Evolutionary conservation across 2,113 vertebrate genomes (phyloP), one percentile per base, ranked within the genome.

Genomic region (Addax nasomaculatus): DNA sequence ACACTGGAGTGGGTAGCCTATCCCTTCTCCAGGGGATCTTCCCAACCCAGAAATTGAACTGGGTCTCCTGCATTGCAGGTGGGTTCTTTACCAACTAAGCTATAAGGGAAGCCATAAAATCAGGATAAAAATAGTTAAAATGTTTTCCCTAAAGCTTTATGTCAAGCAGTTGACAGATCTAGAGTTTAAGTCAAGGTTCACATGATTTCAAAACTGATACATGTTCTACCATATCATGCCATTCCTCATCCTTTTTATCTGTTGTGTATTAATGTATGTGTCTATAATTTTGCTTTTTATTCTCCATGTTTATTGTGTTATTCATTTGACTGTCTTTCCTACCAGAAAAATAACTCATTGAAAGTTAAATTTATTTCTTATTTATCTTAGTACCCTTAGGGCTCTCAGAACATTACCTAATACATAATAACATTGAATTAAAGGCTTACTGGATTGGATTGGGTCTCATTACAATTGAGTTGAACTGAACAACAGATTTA

Each of bases 331-430:
- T 93, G 6, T 93, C 49, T 95, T 96, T 97, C 70, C 70, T 85
- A 93, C 43, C 17, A 94, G 85, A 90, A 98, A 85, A 86, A 93
- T 87, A 96, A 47, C 58, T 95, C 39, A 49, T 88, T 90, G 49
- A 85, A 92, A 84, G 78, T 64, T 96, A 85, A 90, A 90, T 76
- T 62, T 92, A 49, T 85, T 93, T 94, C 67, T 90, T 92, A 67
- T 57, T 86, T 83, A 85, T 83, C 49, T 95, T 58, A 43, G 45
- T 64, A 67, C 51, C 60, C 27, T n/a, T 49, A 39, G 27, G 58
- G 67, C 43, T 67, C 85, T 57, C 64, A 45, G 39, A 87, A 90
- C 30, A 70, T 89, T 93, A 5, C 19, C 25, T 39, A 45, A 55
- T 53, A 90, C 36, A 55, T 73, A 85, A 94, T 29, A 94, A 87